These are phyloP conservation scores for Meda fulgida DNA, from an alignment of 2,797 vertebrate species.

Conservation along the genomic window DNA sequence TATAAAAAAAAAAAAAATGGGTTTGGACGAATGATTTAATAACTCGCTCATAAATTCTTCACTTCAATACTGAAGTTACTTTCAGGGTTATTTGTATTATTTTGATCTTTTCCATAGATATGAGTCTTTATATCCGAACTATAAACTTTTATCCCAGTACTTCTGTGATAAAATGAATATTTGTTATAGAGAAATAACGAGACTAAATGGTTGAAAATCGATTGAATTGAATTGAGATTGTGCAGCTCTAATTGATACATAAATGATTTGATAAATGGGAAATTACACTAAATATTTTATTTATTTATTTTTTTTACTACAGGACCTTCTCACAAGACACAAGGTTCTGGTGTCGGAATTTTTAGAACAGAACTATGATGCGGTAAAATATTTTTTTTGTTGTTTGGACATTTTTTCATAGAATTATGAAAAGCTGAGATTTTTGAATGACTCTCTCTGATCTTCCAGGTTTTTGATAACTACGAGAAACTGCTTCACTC, in stretches of 20 bases:
- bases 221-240: neutral
- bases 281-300: neutral
- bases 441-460: neutral
- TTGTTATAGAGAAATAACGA: neutral
- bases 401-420: neutral
- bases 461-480: constrained; percentile 87
- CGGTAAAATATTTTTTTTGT: constrained; percentile 78
- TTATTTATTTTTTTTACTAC: constrained; percentile 52
- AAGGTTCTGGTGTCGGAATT: constrained; percentile 93
- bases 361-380: constrained; percentile 94
- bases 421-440: neutral
- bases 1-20: neutral
- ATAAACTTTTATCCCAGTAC: neutral
- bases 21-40: neutral
- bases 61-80: neutral
- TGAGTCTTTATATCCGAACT: neutral
- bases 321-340: constrained; percentile 96
- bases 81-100: neutral
- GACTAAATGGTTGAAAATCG: neutral
- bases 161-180: neutral
- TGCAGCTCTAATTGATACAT: neutral
- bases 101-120: neutral
- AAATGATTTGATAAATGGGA: neutral
- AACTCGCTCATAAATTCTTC: neutral
- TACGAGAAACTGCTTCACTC: constrained; percentile 97